phyloP scores from a whole-genome alignment of 2,113 vertebrate species.

The Haliaeetus leucogaster region DNA sequence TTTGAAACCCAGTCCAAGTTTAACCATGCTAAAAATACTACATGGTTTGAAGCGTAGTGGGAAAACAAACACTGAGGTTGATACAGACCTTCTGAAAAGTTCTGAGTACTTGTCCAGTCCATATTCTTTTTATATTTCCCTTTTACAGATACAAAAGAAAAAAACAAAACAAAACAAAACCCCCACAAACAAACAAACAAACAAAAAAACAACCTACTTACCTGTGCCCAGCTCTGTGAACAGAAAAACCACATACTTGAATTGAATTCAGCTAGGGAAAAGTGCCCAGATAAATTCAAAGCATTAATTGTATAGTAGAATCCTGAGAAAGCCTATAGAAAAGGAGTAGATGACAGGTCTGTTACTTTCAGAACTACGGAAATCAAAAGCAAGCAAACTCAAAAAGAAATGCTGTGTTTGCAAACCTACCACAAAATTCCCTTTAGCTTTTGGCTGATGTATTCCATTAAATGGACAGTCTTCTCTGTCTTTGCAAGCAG shows the following conservation, averaged over 20 bases:
- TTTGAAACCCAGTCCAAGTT: neutral
- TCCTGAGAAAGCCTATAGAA: constrained; percentile 87
- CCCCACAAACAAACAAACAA: neutral
- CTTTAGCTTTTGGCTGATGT: constrained; percentile 81
- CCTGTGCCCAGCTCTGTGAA: constrained; percentile 77
- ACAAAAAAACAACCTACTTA: neutral
- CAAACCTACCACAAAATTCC: constrained; percentile 85
- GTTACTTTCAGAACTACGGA: neutral
- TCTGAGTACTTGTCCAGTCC: neutral
- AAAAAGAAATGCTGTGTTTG: neutral
- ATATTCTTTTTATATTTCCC: neutral
- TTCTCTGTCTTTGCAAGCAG: constrained; percentile 65
- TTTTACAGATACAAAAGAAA: neutral
- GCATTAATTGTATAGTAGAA: constrained; percentile 84
- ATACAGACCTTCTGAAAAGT: neutral
- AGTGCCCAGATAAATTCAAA: constrained; percentile 71
- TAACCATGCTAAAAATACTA: neutral
- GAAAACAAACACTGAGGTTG: neutral
- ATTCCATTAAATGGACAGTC: constrained; percentile 82
- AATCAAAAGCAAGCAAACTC: neutral
- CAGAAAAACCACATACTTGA: constrained; percentile 78
- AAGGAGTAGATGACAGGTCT: neutral
- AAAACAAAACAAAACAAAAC: neutral
- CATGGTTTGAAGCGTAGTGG: neutral
- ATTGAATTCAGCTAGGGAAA: constrained; percentile 77